Conservation (phyloP, 2,113 vertebrate species). For the Zosterops pallidus region DNA sequence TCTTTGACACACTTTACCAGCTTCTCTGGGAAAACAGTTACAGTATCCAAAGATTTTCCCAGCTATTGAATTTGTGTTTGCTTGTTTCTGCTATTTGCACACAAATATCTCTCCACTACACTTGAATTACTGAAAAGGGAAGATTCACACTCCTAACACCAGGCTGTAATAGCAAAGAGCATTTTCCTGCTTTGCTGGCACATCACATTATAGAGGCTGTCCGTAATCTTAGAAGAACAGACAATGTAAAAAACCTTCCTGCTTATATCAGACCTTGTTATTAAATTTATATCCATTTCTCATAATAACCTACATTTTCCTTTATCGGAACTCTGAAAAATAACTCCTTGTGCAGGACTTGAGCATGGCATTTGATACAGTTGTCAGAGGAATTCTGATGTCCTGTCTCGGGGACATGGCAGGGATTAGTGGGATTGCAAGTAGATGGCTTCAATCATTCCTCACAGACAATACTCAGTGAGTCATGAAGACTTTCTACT, state of each 20-base stretch:
- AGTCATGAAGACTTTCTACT: slow-evolving; percentile 51
- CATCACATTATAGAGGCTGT: slow-evolving; percentile 58
- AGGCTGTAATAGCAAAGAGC: slow-evolving; percentile 41
- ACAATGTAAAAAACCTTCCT: slow-evolving; percentile 62
- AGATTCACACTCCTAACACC: slow-evolving; percentile 11
- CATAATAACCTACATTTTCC: slow-evolving; percentile 61
- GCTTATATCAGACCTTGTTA: slow-evolving; percentile 68
- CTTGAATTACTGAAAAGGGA: slow-evolving; percentile 36
- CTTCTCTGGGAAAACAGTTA: slow-evolving; percentile 4
- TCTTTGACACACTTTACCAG: not conserved
- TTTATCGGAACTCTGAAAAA: slow-evolving; percentile 54
- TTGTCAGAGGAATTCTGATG: slow-evolving; percentile 35
- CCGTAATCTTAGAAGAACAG: slow-evolving; percentile 61
- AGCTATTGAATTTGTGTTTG: slow-evolving; percentile 46
- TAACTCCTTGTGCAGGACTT: slow-evolving; percentile 30
- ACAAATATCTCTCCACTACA: slow-evolving; percentile 45
- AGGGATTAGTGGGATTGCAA: slow-evolving; percentile 52
- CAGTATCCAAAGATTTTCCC: slow-evolving; percentile 10
- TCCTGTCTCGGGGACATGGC: not conserved
- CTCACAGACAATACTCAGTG: slow-evolving; percentile 17
- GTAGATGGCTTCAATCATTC: slow-evolving; percentile 56
- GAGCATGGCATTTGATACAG: slow-evolving; percentile 46
- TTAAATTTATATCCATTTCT: slow-evolving; percentile 68
- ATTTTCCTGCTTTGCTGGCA: slow-evolving; percentile 63
- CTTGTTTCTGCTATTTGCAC: slow-evolving; percentile 53